Percentiles rank a stretch among this genome's conserved stretches.
Evolutionary conservation across 2,113 vertebrate genomes (phyloP).

Genomic region (Coreoperca whiteheadi): DNA sequence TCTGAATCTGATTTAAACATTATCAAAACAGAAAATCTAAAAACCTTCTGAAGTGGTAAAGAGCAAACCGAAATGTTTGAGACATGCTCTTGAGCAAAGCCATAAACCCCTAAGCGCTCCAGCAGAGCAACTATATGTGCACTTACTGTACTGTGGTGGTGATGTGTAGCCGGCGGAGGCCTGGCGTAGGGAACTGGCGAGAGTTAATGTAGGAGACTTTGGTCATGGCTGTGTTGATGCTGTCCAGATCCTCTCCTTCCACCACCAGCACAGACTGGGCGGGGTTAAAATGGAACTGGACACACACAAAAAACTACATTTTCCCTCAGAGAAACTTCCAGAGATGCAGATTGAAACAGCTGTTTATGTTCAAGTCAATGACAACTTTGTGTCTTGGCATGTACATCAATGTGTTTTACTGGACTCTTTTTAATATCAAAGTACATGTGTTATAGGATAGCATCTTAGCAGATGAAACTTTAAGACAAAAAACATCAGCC

Average conservation of each 20-base stretch:
- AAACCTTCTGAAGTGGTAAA: not conserved
- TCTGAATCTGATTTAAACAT: not conserved
- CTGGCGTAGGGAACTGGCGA: constrained; percentile 93
- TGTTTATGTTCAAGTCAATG: not conserved
- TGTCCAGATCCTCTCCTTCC: constrained; percentile 94
- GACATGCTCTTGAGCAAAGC: not conserved
- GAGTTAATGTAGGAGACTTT: constrained; percentile 99
- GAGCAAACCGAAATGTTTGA: not conserved
- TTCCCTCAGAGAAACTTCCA: not conserved
- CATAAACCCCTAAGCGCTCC: not conserved
- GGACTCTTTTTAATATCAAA: not conserved
- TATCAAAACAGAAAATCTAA: not conserved
- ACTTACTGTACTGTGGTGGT: constrained; percentile 93
- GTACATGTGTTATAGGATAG: not conserved
- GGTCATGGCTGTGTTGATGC: constrained; percentile 92
- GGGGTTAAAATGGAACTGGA: constrained; percentile 97
- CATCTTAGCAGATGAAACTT: not conserved
- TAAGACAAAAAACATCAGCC: not conserved
- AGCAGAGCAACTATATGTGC: not conserved
- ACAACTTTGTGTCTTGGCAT: not conserved
- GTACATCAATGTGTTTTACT: not conserved
- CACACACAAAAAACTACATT: constrained; percentile 28
- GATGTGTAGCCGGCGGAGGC: constrained; percentile 89
- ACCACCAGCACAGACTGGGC: constrained; percentile 96
- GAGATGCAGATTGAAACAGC: not conserved